Conservation (phyloP, 2,888 invertebrate species). For the Amblyjoppa fuscipennis region DNA sequence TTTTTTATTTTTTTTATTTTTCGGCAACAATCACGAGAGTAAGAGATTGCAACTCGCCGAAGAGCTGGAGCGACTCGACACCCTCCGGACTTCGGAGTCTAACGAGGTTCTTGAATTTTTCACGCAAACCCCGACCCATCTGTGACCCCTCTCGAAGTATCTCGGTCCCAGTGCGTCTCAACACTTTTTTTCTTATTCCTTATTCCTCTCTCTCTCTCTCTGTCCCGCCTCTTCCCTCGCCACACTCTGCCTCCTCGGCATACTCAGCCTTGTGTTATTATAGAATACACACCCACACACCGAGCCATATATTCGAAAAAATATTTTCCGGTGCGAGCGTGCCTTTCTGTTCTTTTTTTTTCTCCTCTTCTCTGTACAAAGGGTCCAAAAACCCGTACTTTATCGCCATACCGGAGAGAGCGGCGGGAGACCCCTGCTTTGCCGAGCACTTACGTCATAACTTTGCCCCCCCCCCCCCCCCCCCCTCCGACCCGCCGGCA, state of each 20-base stretch:
- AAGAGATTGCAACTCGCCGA: constrained; percentile 27
- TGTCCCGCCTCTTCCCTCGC: constrained; percentile 14
- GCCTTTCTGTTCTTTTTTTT: constrained; percentile 14
- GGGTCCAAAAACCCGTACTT: constrained; percentile 62
- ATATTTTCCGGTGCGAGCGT: constrained; percentile 35
- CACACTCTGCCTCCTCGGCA: constrained; percentile 18
- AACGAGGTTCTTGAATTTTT: constrained; percentile 67
- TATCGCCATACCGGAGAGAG: constrained; percentile 60
- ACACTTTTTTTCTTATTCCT: constrained; percentile 57
- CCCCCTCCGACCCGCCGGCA: constrained; percentile 32
- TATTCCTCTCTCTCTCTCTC: constrained; percentile 10
- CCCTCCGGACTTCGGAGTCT: constrained; percentile 59
- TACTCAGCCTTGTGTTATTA: constrained; percentile 26
- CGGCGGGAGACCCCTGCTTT: constrained; percentile 59
- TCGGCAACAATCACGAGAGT: constrained; percentile 18
- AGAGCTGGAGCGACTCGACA: constrained; percentile 49
- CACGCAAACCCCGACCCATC: constrained; percentile 49
- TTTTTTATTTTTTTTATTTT: constrained; percentile 22
- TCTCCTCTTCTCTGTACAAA: constrained; percentile 38
- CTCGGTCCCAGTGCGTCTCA: constrained; percentile 55
- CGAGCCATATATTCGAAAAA: constrained; percentile 21
- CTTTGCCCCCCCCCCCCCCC: constrained; percentile 56
- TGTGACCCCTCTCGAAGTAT: constrained; percentile 54
- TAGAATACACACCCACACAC: neutral
- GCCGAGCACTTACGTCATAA: constrained; percentile 72